Evolutionary conservation across 2,888 invertebrate species (phyloP).

Genomic region (Orthosia cruda): DNA sequence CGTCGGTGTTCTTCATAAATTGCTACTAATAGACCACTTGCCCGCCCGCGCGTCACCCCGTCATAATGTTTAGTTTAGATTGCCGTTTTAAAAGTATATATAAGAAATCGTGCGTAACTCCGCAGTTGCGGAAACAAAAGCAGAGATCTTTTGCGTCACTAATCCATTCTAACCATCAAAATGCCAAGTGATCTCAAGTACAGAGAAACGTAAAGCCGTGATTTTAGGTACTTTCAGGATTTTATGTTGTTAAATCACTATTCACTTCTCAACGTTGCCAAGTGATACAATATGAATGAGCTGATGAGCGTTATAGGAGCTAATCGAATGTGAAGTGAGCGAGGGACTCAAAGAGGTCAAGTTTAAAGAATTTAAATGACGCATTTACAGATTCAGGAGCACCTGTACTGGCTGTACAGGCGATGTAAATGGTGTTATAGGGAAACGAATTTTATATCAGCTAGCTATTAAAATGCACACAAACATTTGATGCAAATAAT

Average conservation of each 20-base stretch:
- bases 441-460: neutral
- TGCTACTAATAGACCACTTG: too few species aligned
- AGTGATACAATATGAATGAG: conserved; percentile 44
- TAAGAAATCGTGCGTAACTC: too few species aligned
- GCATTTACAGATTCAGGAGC: conserved; percentile 19
- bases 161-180: too few species aligned
- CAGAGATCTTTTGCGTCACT: too few species aligned
- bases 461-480: too few species aligned
- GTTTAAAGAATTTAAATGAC: conserved; percentile 60
- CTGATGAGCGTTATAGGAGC: conserved; percentile 21
- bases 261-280: neutral
- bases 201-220: neutral
- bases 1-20: too few species aligned
- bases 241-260: neutral
- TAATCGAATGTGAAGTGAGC: conserved; percentile 46
- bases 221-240: neutral
- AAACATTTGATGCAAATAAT: too few species aligned
- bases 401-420: conserved; percentile 37
- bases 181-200: neutral
- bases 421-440: neutral
- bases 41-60: too few species aligned
- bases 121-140: too few species aligned
- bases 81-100: too few species aligned
- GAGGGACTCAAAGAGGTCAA: conserved; percentile 29
- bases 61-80: too few species aligned